Percentiles rank a stretch among this genome's conserved stretches.
phyloP scores from a whole-genome alignment of 2,888 invertebrate genomes.

The Volucella inanis region DNA sequence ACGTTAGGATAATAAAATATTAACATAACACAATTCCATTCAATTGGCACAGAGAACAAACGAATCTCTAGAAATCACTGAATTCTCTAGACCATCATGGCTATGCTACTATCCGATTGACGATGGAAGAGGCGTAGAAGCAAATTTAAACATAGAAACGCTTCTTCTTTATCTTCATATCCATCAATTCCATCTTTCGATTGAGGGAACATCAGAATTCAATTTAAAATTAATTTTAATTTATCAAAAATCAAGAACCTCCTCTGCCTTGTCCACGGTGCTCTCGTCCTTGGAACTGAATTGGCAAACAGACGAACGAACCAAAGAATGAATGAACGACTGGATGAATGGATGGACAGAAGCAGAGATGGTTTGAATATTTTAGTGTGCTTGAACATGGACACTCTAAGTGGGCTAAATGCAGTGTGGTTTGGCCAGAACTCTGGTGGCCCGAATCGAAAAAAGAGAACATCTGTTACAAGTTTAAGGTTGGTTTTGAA shows the following conservation, averaged over 20 bases:
- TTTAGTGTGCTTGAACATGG: conserved; percentile 52
- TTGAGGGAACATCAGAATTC: conserved; percentile 64
- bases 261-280: too few relatives aligned
- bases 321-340: too few relatives aligned
- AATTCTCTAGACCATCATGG: conserved; percentile 11
- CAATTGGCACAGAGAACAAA: conserved; percentile 31
- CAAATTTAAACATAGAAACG: conserved; percentile 55
- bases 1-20: conserved; percentile 67
- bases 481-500: conserved; percentile 22
- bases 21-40: conserved; percentile 71
- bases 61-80: conserved; percentile 17
- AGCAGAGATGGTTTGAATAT: conserved; percentile 61
- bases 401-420: conserved; percentile 59
- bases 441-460: background rate
- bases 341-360: conserved; percentile 13
- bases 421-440: conserved; percentile 11
- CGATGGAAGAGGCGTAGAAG: conserved; percentile 13
- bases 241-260: conserved; percentile 62
- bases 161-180: conserved; percentile 32
- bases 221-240: conserved; percentile 73
- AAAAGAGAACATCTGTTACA: conserved; percentile 39
- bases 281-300: conserved; percentile 10
- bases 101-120: background rate
- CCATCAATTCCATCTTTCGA: conserved; percentile 59
- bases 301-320: too few relatives aligned